Conservation (phyloP, 1,140 invertebrate species). For the Catajapyx aquilonaris region DNA sequence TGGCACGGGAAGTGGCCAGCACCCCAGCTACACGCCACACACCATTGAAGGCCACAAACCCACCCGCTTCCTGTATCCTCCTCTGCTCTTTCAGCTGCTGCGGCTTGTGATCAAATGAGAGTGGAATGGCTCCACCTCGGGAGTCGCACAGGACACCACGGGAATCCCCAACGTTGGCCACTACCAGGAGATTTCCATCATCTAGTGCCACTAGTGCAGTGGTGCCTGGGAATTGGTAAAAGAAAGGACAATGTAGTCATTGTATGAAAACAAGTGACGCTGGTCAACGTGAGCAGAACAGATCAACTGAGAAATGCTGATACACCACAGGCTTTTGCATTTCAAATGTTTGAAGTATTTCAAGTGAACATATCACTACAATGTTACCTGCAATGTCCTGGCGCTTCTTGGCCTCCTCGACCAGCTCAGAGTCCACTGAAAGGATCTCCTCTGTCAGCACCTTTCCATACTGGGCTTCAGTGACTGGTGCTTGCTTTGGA, state of each 20-base stretch:
- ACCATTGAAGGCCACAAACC: slow-evolving; percentile 83
- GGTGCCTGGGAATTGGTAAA: slow-evolving; percentile 35
- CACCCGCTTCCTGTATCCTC: slow-evolving; percentile 75
- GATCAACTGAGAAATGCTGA: slow-evolving; percentile 6
- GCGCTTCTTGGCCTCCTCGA: slow-evolving; percentile 56
- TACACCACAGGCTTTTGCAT: slow-evolving; percentile 4
- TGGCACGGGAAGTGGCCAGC: slow-evolving; percentile 77
- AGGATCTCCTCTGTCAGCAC: slow-evolving; percentile 69
- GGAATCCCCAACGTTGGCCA: slow-evolving; percentile 92
- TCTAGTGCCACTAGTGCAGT: slow-evolving; percentile 76
- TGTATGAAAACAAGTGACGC: neutral
- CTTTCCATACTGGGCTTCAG: slow-evolving; percentile 52
- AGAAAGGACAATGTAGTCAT: neutral
- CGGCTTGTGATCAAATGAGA: slow-evolving; percentile 93
- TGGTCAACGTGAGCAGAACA: slow-evolving; percentile 7
- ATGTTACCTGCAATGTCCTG: slow-evolving; percentile 69
- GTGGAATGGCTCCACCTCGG: slow-evolving; percentile 66
- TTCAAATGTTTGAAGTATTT: slow-evolving; percentile 5
- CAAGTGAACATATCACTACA: too few species aligned
- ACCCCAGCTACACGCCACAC: slow-evolving; percentile 93
- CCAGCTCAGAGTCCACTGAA: slow-evolving; percentile 50
- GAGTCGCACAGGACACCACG: slow-evolving; percentile 83
- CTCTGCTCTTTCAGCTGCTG: slow-evolving; percentile 72
- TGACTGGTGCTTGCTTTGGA: slow-evolving; percentile 36
- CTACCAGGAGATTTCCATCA: slow-evolving; percentile 57